Conservation (phyloP, 2,113 vertebrate species). For the Peucedramus taeniatus region DNA sequence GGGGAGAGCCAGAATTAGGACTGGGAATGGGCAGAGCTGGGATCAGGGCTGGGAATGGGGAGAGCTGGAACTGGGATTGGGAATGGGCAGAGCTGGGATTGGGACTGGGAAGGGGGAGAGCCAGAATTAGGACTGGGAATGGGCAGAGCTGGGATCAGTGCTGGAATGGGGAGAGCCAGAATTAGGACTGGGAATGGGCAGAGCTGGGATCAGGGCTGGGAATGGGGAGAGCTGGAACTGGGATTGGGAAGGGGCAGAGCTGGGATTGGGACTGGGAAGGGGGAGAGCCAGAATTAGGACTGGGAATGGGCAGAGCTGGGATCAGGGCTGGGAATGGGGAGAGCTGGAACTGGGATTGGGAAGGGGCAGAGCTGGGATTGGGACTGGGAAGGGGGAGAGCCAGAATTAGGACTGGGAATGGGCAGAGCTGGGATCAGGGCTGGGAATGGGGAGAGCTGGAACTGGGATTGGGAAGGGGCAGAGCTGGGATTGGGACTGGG, state of each 20-base stretch:
- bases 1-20: not conserved
- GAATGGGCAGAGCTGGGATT: not conserved
- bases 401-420: not conserved
- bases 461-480: not conserved
- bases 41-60: too few relatives aligned
- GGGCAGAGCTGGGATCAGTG: accelerated
- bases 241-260: too few relatives aligned
- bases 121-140: not conserved
- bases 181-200: not conserved
- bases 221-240: not conserved
- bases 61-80: not conserved
- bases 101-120: not conserved
- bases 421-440: accelerated
- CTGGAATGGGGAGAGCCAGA: not conserved
- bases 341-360: not conserved
- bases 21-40: too few relatives aligned
- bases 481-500: not conserved
- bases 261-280: not conserved
- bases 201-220: not conserved
- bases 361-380: not conserved
- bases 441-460: not conserved
- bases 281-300: not conserved
- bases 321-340: too few relatives aligned
- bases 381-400: not conserved
- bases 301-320: too few relatives aligned